Conservation (phyloP, 2,797 vertebrate genomes). For the Moxostoma hubbsi region DNA sequence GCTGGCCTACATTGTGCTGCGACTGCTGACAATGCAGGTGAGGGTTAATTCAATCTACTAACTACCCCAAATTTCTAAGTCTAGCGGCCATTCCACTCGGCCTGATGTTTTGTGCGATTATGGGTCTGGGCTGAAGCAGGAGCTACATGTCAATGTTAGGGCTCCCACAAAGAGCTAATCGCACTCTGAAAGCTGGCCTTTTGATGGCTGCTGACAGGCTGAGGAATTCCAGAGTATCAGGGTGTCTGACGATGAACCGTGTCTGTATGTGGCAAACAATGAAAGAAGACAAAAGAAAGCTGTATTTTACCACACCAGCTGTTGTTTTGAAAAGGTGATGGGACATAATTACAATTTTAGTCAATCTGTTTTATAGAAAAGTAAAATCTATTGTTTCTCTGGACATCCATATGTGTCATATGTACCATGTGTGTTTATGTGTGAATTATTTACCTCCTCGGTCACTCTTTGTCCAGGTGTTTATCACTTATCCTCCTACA, state of each 20-base stretch:
- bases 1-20: slow-evolving; percentile 43
- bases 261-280: slow-evolving; percentile 18
- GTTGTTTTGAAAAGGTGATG: not conserved
- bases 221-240: slow-evolving; percentile 44
- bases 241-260: not conserved
- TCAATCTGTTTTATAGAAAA: not conserved
- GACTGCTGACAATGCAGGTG: slow-evolving; percentile 47
- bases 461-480: too few relatives aligned
- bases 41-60: slow-evolving; percentile 42
- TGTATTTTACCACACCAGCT: not conserved
- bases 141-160: slow-evolving; percentile 28
- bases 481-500: too few relatives aligned
- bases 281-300: slow-evolving; percentile 2
- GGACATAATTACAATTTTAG: not conserved
- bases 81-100: slow-evolving; percentile 35
- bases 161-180: slow-evolving; percentile 42
- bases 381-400: not conserved
- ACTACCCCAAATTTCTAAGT: slow-evolving; percentile 18
- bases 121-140: slow-evolving; percentile 31
- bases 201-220: too few relatives aligned
- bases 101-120: slow-evolving; percentile 49
- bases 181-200: slow-evolving; percentile 31
- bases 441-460: not conserved
- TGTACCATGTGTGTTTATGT: not conserved
- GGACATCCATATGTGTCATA: not conserved